These are phyloP conservation scores for Eupithecia pulchellata DNA, from an alignment of 2,888 invertebrate species.

Conservation along the genomic window DNA sequence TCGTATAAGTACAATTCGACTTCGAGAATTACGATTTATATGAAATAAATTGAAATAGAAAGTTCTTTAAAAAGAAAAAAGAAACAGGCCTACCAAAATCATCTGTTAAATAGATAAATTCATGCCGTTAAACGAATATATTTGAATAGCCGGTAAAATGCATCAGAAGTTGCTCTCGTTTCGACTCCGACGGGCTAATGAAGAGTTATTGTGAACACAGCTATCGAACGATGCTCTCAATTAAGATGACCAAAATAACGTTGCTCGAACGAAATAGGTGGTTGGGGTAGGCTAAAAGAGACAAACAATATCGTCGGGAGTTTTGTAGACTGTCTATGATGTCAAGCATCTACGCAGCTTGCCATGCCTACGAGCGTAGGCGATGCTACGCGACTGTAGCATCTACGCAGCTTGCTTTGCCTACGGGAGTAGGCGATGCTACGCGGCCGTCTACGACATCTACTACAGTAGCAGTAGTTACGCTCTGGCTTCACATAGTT, in stretches of 20 bases:
- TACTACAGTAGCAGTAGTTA: background rate
- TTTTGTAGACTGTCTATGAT: background rate
- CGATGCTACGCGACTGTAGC: background rate
- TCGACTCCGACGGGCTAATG: background rate
- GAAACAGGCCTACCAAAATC: background rate
- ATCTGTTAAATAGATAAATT: background rate
- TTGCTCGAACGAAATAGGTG: background rate
- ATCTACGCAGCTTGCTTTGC: background rate
- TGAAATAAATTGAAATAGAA: background rate
- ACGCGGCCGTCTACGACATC: background rate
- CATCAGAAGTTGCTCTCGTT: background rate
- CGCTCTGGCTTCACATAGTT: background rate
- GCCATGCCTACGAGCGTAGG: slow-evolving; percentile 7
- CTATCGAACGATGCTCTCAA: background rate
- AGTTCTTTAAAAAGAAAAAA: background rate
- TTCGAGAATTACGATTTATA: too few relatives aligned
- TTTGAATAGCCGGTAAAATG: background rate
- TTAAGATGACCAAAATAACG: background rate
- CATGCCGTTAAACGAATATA: background rate
- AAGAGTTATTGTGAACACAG: background rate
- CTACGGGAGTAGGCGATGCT: slow-evolving; percentile 8
- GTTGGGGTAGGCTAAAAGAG: background rate
- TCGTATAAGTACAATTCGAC: too few relatives aligned
- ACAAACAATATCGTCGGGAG: background rate
- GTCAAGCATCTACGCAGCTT: background rate